phyloP scores from a whole-genome alignment of 2,113 vertebrate species.

The Microtus pennsylvanicus region DNA sequence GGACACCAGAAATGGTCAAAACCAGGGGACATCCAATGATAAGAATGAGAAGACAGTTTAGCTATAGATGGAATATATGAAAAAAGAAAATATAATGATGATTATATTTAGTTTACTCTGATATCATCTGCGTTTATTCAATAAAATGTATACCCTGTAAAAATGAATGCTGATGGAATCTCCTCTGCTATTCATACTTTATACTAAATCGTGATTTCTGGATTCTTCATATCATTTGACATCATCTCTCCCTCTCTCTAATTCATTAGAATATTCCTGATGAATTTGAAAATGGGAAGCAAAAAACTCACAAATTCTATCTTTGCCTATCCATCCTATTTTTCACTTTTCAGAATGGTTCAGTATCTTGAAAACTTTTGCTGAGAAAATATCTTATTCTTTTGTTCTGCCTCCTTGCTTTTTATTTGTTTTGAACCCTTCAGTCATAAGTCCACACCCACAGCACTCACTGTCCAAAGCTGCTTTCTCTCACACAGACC shows the following conservation, averaged over 20 bases:
- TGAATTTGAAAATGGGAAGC: constrained; percentile 23
- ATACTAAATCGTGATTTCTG: neutral
- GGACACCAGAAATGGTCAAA: constrained; percentile 12
- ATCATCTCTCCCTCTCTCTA: neutral
- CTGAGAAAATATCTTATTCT: neutral
- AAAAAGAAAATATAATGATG: constrained; percentile 9
- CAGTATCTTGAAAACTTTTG: neutral
- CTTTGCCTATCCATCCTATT: neutral
- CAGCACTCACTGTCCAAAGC: neutral
- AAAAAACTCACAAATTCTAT: neutral
- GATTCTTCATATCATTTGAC: neutral
- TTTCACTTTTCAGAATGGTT: neutral
- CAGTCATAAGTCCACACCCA: neutral
- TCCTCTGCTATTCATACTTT: constrained; percentile 45
- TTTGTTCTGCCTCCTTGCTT: neutral
- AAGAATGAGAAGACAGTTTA: neutral
- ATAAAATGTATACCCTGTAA: neutral
- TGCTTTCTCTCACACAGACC: constrained; percentile 9
- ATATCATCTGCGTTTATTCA: neutral
- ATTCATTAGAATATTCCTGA: constrained; percentile 23
- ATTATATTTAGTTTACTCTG: neutral
- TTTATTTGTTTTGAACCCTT: neutral
- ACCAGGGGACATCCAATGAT: constrained; percentile 12
- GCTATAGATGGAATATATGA: neutral
- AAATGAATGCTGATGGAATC: neutral